Evolutionary conservation across 2,113 vertebrate genomes (phyloP).

Genomic region (Psittacara wagleri): DNA sequence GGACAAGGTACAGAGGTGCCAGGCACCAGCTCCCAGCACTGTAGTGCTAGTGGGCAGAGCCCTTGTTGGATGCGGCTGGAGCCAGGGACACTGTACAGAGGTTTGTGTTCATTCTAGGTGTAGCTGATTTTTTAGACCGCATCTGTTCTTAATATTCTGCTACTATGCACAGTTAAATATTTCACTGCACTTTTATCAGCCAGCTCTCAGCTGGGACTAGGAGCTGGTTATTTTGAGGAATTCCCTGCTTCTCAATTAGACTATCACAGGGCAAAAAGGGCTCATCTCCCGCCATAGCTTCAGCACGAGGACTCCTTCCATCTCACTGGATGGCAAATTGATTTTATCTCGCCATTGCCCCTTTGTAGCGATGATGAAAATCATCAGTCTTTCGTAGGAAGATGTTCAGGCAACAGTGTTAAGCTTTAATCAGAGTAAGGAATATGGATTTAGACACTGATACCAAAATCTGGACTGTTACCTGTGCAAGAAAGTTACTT

Average conservation of each 20-base stretch:
- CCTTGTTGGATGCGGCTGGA: background rate
- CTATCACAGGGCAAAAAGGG: background rate
- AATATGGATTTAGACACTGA: background rate
- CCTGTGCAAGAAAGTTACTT: background rate
- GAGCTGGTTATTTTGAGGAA: conserved; percentile 46
- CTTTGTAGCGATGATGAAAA: background rate
- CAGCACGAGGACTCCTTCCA: background rate
- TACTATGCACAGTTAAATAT: conserved; percentile 6
- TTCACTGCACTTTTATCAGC: conserved; percentile 45
- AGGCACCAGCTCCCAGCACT: background rate
- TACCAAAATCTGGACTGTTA: background rate
- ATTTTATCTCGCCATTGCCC: background rate
- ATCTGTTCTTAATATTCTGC: conserved; percentile 56
- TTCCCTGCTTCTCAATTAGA: conserved; percentile 57
- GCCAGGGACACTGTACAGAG: background rate
- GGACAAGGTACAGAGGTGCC: background rate
- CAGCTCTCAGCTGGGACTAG: conserved; percentile 18
- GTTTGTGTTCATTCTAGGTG: background rate
- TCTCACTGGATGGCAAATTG: background rate
- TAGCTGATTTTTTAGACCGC: conserved; percentile 24
- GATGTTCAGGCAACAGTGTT: background rate
- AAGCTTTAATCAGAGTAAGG: background rate
- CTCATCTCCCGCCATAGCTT: background rate
- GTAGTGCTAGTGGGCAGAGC: background rate
- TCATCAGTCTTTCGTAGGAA: background rate